Percentiles rank a stretch among this genome's conserved stretches.
Evolutionary conservation across 2,113 vertebrate genomes (phyloP).

Genomic region (Oreotrochilus melanogaster): DNA sequence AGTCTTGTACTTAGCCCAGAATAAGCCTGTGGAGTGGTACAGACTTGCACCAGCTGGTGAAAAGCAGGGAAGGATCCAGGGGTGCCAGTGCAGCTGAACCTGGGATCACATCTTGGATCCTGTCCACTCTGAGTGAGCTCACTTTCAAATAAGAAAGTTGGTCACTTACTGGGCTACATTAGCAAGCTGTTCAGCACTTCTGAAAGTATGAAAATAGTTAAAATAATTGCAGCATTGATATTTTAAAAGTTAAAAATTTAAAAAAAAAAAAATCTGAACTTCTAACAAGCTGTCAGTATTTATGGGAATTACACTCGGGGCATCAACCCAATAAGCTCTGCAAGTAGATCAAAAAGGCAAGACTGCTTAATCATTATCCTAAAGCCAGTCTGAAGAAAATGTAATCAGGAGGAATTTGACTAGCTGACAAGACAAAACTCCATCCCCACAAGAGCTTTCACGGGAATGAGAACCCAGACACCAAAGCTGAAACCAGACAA

Average conservation of each 20-base stretch:
- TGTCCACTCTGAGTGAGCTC: not conserved
- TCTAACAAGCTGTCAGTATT: not conserved
- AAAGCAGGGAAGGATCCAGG: not conserved
- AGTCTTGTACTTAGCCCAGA: not conserved
- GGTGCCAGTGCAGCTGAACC: not conserved
- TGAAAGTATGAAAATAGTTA: not conserved
- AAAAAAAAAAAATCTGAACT: not conserved
- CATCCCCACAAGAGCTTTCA: not conserved
- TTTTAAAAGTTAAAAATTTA: not conserved
- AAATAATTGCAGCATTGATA: not conserved
- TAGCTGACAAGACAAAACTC: not conserved
- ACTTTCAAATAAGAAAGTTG: not conserved
- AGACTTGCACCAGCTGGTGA: not conserved
- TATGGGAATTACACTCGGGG: slow-evolving; percentile 14
- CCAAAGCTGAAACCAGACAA: not conserved
- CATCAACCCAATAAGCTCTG: slow-evolving; percentile 8
- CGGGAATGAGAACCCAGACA: not conserved
- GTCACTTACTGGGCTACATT: not conserved
- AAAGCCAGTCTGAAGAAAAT: slow-evolving; percentile 10
- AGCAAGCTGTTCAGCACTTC: not conserved
- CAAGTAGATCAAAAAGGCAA: slow-evolving; percentile 23
- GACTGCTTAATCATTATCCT: not conserved
- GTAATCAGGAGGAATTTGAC: not conserved
- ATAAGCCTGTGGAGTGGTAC: fast-evolving
- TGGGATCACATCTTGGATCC: not conserved